These are phyloP conservation scores for Tenodera sinensis DNA, from an alignment of 2,888 invertebrate species.

Conservation along the genomic window DNA sequence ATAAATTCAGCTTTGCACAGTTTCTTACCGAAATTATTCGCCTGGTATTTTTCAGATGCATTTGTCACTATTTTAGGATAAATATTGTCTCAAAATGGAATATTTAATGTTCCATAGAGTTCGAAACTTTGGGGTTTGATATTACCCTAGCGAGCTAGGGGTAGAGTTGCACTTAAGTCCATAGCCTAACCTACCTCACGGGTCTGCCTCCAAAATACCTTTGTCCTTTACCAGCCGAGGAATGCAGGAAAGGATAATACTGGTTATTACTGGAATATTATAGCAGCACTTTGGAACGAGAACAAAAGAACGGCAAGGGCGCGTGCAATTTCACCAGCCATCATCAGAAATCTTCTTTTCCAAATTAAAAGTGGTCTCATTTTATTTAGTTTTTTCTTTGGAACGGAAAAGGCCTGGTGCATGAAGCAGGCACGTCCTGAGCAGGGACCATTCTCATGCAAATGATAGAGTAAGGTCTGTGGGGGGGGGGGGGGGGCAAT, in stretches of 20 bases:
- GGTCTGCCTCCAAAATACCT: too few species aligned
- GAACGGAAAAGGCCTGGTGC: not conserved
- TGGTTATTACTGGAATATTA: not conserved
- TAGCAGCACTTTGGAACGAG: not conserved
- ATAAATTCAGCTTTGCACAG: too few species aligned
- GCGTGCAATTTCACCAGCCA: conserved; percentile 5
- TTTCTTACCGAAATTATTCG: too few species aligned
- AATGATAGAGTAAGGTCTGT: conserved; percentile 5
- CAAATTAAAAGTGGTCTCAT: conserved; percentile 13
- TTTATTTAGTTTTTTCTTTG: not conserved
- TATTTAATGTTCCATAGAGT: too few species aligned
- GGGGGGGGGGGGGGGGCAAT: not conserved
- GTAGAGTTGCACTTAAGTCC: too few species aligned
- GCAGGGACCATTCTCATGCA: conserved; percentile 12
- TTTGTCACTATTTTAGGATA: too few species aligned
- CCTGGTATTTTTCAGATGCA: too few species aligned
- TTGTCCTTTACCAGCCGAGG: not conserved
- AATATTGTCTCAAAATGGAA: too few species aligned
- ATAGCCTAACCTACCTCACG: too few species aligned
- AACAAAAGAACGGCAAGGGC: not conserved
- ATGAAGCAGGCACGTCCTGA: not conserved
- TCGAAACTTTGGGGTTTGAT: too few species aligned
- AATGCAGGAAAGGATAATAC: not conserved
- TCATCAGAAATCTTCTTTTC: conserved; percentile 16
- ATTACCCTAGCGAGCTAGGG: too few species aligned